phyloP scores from a whole-genome alignment of 2,113 vertebrate species.

The Leptobrachium leishanense region DNA sequence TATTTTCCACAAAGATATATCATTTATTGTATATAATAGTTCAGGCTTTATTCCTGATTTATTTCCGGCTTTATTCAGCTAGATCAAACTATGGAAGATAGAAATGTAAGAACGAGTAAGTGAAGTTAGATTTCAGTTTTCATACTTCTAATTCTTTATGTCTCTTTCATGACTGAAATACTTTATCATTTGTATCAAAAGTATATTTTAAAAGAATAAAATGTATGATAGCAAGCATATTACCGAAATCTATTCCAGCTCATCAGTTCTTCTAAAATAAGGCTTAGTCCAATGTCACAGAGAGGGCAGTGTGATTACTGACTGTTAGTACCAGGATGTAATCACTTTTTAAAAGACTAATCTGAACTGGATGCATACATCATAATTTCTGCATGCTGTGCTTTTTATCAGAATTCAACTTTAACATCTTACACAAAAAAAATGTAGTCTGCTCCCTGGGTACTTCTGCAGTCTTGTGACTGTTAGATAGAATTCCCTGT shows the following conservation, averaged over 20 bases:
- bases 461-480: not conserved
- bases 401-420: not conserved
- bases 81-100: no score
- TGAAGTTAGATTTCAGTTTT: no score
- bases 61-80: no score
- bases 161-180: no score
- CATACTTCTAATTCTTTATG: no score
- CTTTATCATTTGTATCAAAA: no score
- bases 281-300: constrained; percentile 21
- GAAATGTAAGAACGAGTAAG: no score
- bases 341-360: constrained; percentile 15
- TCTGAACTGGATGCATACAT: not conserved
- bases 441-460: not conserved
- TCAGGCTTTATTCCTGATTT: no score
- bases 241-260: not conserved
- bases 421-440: not conserved
- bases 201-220: no score
- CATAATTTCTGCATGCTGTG: constrained; percentile 2
- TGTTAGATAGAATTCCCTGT: not conserved
- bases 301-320: constrained; percentile 29
- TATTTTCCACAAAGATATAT: no score
- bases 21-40: no score
- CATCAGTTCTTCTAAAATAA: not conserved
- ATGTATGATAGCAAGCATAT: no score
- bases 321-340: constrained; percentile 3